phyloP scores from a whole-genome alignment of 2,888 invertebrate genomes.

The Cacoxenus indagator region DNA sequence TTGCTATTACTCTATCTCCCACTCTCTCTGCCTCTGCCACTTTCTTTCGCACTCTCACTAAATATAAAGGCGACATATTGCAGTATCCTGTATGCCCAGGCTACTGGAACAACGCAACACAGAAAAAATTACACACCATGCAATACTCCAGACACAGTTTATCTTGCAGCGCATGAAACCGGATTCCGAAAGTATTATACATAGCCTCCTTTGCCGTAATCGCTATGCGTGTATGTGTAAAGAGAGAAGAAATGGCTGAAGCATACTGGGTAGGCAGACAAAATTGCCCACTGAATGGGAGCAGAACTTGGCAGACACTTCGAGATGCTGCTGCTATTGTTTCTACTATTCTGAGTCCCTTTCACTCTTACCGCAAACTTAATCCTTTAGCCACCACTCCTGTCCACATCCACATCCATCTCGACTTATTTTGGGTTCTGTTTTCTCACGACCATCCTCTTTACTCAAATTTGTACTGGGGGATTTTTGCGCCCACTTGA shows the following conservation, averaged over 20 bases:
- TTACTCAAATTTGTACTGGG: background rate
- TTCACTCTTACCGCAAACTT: background rate
- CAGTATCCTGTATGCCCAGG: constrained; percentile 14
- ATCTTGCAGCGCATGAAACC: background rate
- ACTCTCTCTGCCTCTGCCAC: background rate
- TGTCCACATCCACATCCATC: background rate
- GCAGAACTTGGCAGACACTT: constrained; percentile 25
- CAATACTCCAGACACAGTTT: background rate
- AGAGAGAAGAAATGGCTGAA: background rate
- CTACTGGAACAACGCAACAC: constrained; percentile 19
- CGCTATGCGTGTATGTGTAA: background rate
- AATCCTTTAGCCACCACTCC: background rate
- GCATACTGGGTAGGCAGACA: background rate
- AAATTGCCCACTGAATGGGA: background rate
- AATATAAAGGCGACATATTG: background rate
- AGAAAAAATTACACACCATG: constrained; percentile 11
- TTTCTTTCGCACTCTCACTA: background rate
- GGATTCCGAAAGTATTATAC: background rate
- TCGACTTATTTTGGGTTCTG: background rate
- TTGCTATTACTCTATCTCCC: constrained; percentile 7
- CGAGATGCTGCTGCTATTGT: background rate
- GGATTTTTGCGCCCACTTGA: constrained; percentile 12
- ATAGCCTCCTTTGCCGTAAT: background rate
- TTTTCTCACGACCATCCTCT: background rate
- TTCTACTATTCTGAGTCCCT: background rate